phyloP scores from a whole-genome alignment of 2,113 vertebrate genomes.

The Podilymbus podiceps region DNA sequence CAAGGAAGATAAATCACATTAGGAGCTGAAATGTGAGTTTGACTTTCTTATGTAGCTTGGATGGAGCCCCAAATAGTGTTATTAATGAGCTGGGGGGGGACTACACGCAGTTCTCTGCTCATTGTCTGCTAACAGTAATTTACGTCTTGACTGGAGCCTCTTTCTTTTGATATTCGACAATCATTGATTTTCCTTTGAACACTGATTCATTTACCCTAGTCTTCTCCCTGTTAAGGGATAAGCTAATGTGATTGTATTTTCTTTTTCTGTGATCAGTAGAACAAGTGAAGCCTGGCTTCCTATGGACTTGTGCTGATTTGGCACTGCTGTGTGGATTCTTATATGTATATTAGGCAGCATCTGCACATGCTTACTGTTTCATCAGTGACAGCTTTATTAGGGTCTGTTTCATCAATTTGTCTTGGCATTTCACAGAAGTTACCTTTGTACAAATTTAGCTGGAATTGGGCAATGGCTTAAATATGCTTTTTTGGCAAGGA shows the following conservation, averaged over 20 bases:
- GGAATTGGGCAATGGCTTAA: constrained; percentile 10
- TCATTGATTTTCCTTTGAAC: constrained; percentile 52
- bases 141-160: background rate
- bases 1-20: background rate
- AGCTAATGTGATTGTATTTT: background rate
- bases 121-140: constrained; percentile 42
- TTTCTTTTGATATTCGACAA: background rate
- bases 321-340: background rate
- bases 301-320: background rate
- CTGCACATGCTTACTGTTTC: background rate
- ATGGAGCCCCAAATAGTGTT: background rate
- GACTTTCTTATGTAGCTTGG: background rate
- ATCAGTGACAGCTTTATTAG: background rate
- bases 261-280: constrained; percentile 34
- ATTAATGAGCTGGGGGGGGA: constrained; percentile 4
- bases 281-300: background rate
- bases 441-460: constrained; percentile 35
- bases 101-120: background rate
- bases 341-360: background rate
- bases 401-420: background rate
- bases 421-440: background rate
- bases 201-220: background rate
- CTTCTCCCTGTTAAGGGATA: background rate
- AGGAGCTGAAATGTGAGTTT: background rate
- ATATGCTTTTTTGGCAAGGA: background rate